A percentile compares a stretch with the other conserved stretches of the same genome.
phyloP scores from a whole-genome alignment of 1,140 invertebrate genomes.

The Philopotamus ludificatus region DNA sequence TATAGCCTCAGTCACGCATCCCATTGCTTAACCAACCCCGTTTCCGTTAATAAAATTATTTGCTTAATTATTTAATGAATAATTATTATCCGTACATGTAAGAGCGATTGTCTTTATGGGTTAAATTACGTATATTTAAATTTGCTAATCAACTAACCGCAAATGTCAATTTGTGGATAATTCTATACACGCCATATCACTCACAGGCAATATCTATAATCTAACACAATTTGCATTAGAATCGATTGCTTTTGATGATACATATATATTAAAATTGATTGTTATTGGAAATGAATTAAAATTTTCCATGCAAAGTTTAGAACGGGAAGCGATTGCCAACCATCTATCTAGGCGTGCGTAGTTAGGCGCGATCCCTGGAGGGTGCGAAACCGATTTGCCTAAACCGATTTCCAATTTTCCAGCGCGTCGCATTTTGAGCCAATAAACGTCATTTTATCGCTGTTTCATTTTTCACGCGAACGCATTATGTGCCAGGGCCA shows the following conservation, averaged over 20 bases:
- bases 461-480: constrained; percentile 39
- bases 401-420: constrained; percentile 41
- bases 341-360: background rate
- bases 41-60: background rate
- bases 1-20: background rate
- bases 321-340: background rate
- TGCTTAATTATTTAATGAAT: background rate
- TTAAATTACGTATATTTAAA: no score
- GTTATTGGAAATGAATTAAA: no score
- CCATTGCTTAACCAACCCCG: background rate
- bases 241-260: no score
- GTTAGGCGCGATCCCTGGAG: constrained; percentile 16
- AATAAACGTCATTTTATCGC: constrained; percentile 40
- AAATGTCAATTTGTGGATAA: background rate
- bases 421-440: constrained; percentile 36
- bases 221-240: no score
- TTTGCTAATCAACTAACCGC: no score
- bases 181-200: background rate
- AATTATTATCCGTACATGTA: no score
- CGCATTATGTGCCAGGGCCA: constrained; percentile 1
- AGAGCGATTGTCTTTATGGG: no score
- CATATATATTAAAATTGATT: no score
- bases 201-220: no score
- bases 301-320: no score
- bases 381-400: constrained; percentile 37